phyloP scores from a whole-genome alignment of 2,797 vertebrate genomes.

The Chelmon rostratus region DNA sequence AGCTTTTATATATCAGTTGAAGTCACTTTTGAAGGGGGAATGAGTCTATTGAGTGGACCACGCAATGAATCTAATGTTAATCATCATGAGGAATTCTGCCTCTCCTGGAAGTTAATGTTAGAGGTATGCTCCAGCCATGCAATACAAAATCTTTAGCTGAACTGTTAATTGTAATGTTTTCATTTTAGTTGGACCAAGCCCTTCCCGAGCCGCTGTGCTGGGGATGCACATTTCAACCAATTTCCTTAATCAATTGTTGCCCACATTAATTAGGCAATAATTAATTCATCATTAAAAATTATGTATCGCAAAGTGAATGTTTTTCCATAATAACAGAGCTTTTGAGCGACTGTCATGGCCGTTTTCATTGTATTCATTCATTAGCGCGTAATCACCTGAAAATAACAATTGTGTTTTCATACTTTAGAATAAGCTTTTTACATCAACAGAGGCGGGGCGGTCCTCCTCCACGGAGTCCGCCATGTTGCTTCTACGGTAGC shows the following conservation, averaged over 20 bases:
- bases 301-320: background rate
- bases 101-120: background rate
- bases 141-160: background rate
- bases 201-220: background rate
- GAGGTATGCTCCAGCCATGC: background rate
- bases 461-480: too few species aligned
- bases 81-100: slow-evolving; percentile 5
- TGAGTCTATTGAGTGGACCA: slow-evolving; percentile 16
- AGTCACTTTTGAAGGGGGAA: slow-evolving; percentile 10
- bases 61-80: slow-evolving; percentile 2
- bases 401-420: too few species aligned
- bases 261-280: background rate
- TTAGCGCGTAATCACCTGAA: too few species aligned
- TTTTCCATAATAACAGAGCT: background rate
- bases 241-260: background rate
- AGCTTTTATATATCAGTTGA: slow-evolving; percentile 29
- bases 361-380: too few species aligned
- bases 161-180: background rate
- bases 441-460: too few species aligned
- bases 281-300: background rate
- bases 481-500: too few species aligned
- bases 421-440: too few species aligned
- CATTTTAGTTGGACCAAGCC: background rate
- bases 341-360: background rate
- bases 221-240: background rate